Base-by-base conservation (phyloP, 2,797 vertebrate genomes). In the Macroramphosus scolopax region DNA sequence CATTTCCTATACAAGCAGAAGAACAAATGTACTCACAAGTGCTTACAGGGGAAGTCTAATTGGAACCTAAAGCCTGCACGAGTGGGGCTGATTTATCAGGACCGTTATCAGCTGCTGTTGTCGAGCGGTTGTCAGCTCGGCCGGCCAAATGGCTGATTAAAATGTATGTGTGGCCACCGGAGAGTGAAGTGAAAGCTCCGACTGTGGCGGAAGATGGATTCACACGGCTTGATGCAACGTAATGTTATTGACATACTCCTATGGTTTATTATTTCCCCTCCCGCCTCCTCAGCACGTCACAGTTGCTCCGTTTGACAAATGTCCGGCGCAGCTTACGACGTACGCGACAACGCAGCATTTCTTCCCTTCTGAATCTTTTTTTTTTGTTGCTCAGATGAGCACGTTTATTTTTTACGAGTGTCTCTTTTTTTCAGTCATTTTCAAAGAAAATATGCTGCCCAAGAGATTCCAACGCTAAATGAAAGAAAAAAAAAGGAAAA, bases 141-240 rank as follows among this genome's bases (percentile, higher is more conserved):
- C 72, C 56, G 12, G 82, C 78, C 81, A 81, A 82, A 84, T 71
- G 76, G 67, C 77, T 86, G 84, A 86, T 86, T 85, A 85, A 82
- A 88, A 86, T 85, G 76, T 83, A 80, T 82, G 84, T 78, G 77
- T 72, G 84, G 71, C 74, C 80, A 77, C 79, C 68, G 75, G 75
- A 59, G 68, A 84, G 80, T 80, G 76, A 83, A 82, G 83, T 83
- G 75, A 78, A 81, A 61, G 74, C 74, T 73, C 52, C 7, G 64
- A 63, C 67, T 57, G 77, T 49, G 63, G 64, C 73, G 67, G 78
- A 82, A 84, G 85, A 86, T 77, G 76, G 78, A 86, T 85, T 77
- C 72, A 49, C 66, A 37, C 22, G 67, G 67, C 75, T 70, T 81
- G 75, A 85, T 76, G 76, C 75, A 45, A 62, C 26, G 42, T 69